Conservation (phyloP, 1,140 invertebrate species). For the Bombus affinis region DNA sequence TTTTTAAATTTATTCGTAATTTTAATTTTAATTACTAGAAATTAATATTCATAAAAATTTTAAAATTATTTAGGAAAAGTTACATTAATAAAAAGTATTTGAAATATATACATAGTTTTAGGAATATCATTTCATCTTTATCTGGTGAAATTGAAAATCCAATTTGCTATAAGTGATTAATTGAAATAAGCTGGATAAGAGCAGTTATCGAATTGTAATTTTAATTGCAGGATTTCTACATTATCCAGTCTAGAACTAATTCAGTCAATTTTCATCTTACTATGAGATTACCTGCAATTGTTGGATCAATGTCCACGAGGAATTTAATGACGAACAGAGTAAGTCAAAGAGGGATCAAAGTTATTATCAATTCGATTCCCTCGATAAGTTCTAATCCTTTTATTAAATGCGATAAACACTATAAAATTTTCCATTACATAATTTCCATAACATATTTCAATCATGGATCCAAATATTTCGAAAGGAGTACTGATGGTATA, state of each 20-base stretch:
- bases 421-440: background rate
- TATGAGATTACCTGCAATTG: background rate
- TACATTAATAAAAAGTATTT: background rate
- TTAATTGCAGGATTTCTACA: background rate
- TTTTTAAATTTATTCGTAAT: background rate
- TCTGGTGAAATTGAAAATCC: too few species aligned
- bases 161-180: background rate
- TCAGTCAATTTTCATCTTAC: background rate
- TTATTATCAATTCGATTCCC: background rate
- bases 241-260: background rate
- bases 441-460: background rate
- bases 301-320: constrained; percentile 18
- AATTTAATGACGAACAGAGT: constrained; percentile 32
- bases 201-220: background rate
- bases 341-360: constrained; percentile 18
- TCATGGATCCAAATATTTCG: background rate
- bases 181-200: background rate
- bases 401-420: background rate
- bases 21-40: background rate
- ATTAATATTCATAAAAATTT: background rate
- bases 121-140: background rate
- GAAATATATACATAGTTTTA: background rate
- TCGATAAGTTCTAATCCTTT: constrained; percentile 12
- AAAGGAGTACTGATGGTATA: background rate
- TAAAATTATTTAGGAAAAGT: background rate